Percentiles rank a stretch among this genome's conserved stretches.
Evolutionary conservation across 2,797 vertebrate genomes (phyloP).

Genomic region (Phrynocephalus vlangalii): DNA sequence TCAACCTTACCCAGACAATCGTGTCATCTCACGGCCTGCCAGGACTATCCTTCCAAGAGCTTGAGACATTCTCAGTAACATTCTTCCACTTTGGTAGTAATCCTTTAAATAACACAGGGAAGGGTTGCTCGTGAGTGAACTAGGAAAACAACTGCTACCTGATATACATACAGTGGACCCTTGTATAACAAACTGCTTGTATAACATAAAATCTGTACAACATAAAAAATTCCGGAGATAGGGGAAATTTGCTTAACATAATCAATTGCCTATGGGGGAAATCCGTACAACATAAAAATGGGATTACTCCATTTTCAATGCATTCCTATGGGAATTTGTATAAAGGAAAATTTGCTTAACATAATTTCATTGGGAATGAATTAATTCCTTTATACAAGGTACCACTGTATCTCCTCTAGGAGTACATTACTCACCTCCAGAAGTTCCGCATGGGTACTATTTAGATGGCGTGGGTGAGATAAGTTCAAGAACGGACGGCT

Average conservation of each 20-base stretch:
- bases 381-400: no score
- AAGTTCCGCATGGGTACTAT: constrained; percentile 90
- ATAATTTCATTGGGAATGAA: no score
- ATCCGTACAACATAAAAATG: no score
- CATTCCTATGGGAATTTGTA: no score
- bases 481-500: constrained; percentile 92
- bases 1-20: constrained; percentile 90
- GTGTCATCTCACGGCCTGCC: constrained; percentile 97
- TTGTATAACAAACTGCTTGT: no score
- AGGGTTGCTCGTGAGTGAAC: constrained; percentile 38
- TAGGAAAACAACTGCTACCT: constrained; percentile 4
- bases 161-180: neutral
- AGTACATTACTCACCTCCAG: constrained; percentile 85
- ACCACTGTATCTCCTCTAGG: no score
- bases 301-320: no score
- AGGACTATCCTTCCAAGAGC: constrained; percentile 96
- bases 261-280: no score
- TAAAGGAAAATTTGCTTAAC: no score
- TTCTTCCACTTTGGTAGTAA: constrained; percentile 98
- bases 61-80: constrained; percentile 97
- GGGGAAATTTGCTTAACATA: no score
- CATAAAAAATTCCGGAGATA: no score
- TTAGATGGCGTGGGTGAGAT: constrained; percentile 87
- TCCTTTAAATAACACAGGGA: constrained; percentile 80
- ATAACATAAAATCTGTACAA: no score